These are phyloP conservation scores for Conus canariensis DNA, from an alignment of 2,888 invertebrate genomes.

Conservation along the genomic window DNA sequence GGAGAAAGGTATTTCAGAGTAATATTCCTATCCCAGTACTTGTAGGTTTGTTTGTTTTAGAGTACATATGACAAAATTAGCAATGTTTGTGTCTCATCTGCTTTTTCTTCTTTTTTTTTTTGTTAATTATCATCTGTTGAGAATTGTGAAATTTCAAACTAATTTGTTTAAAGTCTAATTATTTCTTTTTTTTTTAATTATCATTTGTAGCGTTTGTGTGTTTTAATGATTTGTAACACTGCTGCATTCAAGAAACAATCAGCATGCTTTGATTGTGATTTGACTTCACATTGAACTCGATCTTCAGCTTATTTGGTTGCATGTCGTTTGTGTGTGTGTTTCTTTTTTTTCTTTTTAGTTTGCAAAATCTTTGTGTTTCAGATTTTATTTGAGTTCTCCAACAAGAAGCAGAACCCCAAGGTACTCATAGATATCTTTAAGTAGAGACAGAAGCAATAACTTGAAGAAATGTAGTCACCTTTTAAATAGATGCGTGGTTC, in stretches of 20 bases:
- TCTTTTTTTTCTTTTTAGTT: conserved; percentile 11
- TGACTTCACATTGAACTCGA: background rate
- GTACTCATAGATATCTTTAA: conserved; percentile 32
- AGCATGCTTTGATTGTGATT: conserved; percentile 12
- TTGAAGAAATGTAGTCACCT: too few species aligned
- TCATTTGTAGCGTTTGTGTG: background rate
- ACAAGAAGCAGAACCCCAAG: conserved; percentile 43
- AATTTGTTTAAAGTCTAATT: background rate
- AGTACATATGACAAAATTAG: too few species aligned
- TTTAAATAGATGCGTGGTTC: background rate
- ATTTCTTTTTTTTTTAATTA: background rate
- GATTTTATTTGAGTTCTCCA: conserved; percentile 51
- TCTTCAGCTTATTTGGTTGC: background rate
- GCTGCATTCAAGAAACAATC: background rate
- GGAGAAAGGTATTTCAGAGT: too few species aligned
- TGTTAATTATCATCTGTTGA: background rate
- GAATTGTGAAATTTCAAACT: background rate
- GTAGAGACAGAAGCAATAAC: background rate
- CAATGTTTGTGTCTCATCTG: background rate
- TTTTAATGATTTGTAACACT: background rate
- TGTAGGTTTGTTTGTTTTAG: too few species aligned
- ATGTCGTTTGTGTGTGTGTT: conserved; percentile 24
- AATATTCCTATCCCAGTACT: too few species aligned
- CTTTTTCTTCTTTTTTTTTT: background rate
- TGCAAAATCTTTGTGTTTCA: conserved; percentile 43